Conservation (phyloP, 2,888 invertebrate species). For the Griposia aprilina region DNA sequence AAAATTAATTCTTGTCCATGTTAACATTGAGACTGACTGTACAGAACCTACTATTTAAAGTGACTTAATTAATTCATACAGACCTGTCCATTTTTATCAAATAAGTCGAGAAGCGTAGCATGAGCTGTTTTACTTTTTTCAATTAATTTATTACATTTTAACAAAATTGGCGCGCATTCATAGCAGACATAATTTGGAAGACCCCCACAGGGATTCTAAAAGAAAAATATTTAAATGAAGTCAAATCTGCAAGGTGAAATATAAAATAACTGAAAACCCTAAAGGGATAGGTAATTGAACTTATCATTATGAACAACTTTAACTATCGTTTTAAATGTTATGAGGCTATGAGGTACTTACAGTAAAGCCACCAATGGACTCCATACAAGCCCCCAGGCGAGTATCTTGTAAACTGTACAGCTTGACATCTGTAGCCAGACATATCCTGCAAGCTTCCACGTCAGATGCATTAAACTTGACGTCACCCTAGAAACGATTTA, state of each 20-base stretch:
- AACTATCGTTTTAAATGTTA: no score
- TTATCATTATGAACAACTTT: no score
- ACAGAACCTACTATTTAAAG: no score
- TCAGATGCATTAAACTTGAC: constrained; percentile 64
- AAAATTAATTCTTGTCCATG: no score
- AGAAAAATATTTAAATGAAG: background rate
- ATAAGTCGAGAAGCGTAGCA: constrained; percentile 69
- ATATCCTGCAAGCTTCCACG: constrained; percentile 71
- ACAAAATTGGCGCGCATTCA: constrained; percentile 66
- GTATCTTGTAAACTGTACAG: constrained; percentile 65
- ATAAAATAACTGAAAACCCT: no score
- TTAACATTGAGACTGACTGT: no score
- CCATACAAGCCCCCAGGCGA: constrained; percentile 62
- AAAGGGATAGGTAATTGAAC: no score
- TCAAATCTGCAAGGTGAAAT: no score
- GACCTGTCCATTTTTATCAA: constrained; percentile 70
- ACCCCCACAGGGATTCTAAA: constrained; percentile 52
- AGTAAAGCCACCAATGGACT: constrained; percentile 42
- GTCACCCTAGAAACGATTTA: background rate
- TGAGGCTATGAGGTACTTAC: constrained; percentile 36
- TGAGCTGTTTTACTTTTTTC: constrained; percentile 69
- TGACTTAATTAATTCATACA: background rate
- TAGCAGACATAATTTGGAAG: constrained; percentile 73
- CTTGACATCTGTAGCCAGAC: constrained; percentile 67
- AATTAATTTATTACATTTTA: constrained; percentile 67